Evolutionary conservation across 37 sponge, comb jelly and placozoan species (phyloP).

Genomic region (Agelas oroides): DNA sequence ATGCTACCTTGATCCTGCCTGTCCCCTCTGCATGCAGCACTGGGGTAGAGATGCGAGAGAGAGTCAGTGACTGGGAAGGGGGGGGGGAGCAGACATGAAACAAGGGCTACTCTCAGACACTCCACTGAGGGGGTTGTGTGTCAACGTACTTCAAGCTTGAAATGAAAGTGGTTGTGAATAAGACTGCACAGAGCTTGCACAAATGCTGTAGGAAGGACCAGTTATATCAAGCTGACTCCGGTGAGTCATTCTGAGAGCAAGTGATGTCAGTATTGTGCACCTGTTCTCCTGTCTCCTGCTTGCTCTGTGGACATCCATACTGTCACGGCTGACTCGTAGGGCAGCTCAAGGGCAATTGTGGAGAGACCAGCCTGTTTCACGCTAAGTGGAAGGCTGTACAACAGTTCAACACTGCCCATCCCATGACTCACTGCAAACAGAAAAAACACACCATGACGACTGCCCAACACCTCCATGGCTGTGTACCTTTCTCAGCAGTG

Average conservation of each 20-base stretch:
- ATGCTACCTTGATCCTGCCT: constrained; percentile 2
- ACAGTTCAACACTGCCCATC: constrained; percentile 1
- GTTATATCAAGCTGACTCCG: too few species aligned
- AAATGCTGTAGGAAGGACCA: neutral
- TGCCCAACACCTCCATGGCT: neutral
- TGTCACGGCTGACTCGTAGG: constrained; percentile 1
- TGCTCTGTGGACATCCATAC: neutral
- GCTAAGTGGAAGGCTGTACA: neutral
- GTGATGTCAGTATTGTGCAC: too few species aligned
- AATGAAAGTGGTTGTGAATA: neutral
- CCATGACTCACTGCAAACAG: neutral
- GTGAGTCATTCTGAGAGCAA: too few species aligned
- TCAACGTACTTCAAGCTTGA: constrained; percentile 16
- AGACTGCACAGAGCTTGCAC: neutral
- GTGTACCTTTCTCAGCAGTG: neutral
- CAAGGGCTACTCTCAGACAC: neutral
- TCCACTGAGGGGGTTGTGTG: neutral
- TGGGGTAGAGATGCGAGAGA: constrained; percentile 15
- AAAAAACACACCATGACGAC: neutral
- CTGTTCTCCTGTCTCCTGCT: too few species aligned
- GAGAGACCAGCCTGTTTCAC: constrained; percentile 21
- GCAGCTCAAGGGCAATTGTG: constrained; percentile 5
- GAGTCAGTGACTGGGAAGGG: neutral
- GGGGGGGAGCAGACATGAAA: neutral
- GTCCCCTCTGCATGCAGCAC: constrained; percentile 13